Base-by-base conservation (phyloP, 2,113 vertebrate species). In the Aptenodytes patagonicus region DNA sequence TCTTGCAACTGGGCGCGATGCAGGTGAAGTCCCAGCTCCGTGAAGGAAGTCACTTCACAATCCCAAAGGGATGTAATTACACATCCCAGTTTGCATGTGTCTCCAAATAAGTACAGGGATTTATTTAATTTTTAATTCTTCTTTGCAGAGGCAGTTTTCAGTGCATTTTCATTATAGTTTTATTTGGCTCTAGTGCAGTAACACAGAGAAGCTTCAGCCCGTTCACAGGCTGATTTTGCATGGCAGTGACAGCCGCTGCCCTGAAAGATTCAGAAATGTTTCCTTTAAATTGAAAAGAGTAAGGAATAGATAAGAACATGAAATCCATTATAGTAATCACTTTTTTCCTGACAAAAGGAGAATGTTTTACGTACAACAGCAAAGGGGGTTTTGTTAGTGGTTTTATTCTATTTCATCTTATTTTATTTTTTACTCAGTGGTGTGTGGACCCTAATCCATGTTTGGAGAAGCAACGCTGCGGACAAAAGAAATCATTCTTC, bases 231-330 rank as follows among this genome's bases (percentile, higher is more conserved):
- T 93, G 29, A 25, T 82, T 92, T 86, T 90, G 70, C n/a, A 0
- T 89, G 58, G 75, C 51, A 70, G 69, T 96, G 93, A 94, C 89
- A 96, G 89, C 86, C 73, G 28, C 46, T 85, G 87, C 75, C 54
- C 71, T 90, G 82, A 86, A 90, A 91, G 79, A 78, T 85, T 94
- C 89, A 95, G 87, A 78, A 89, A 80, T 95, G 71, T 75, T 91
- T 94, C 71, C 78, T 96, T 93, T 86, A 95, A 95, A 93, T 91
- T 94, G 87, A 91, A 96, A 97, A 86, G 73, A 88, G 87, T 89
- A 51, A 88, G 44, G 75, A 96, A 81, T 66, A 96, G 94, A 94
- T 95, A 95, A 95, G 91, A 70, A 94, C 71, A 75, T 89, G 71
- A 88, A 96, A 95, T 94, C 66, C 87, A 94, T 96, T 95, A 93